Evolutionary conservation across 2,888 invertebrate genomes (phyloP).

Genomic region (Bugulina stolonifera): DNA sequence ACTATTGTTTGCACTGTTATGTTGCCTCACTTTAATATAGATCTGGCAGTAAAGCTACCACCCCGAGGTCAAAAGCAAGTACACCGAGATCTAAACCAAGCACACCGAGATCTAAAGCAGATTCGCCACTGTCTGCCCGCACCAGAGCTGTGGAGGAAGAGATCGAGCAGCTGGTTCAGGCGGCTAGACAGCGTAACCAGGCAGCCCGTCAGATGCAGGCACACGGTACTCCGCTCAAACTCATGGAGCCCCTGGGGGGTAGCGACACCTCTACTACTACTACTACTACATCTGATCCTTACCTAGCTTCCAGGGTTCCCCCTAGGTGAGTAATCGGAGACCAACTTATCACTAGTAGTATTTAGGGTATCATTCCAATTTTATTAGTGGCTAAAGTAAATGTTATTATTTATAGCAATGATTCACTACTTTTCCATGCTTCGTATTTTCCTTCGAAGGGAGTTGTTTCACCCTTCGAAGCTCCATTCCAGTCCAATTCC

Average conservation of each 20-base stretch:
- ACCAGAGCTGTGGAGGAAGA: conserved; percentile 19
- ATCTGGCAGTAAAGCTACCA: not conserved
- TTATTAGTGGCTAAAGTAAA: too few species aligned
- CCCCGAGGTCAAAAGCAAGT: not conserved
- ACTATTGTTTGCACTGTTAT: too few species aligned
- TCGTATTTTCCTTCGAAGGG: too few species aligned
- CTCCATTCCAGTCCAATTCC: too few species aligned
- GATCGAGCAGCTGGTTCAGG: conserved; percentile 22
- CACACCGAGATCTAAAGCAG: conserved; percentile 2
- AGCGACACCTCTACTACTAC: not conserved
- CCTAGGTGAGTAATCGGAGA: not conserved
- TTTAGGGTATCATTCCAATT: too few species aligned
- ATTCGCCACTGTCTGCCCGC: conserved; percentile 2
- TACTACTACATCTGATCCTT: not conserved
- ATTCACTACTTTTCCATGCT: too few species aligned
- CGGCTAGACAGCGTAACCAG: conserved; percentile 19
- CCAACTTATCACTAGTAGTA: too few species aligned
- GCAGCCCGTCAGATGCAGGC: conserved; percentile 18
- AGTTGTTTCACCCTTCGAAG: too few species aligned
- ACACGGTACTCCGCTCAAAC: conserved; percentile 7
- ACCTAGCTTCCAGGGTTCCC: not conserved
- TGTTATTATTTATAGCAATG: too few species aligned
- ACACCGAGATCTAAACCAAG: not conserved
- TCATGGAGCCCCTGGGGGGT: not conserved
- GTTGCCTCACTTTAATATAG: too few species aligned